Conservation (phyloP, 2,797 vertebrate species). For the Darevskia nairensis region DNA sequence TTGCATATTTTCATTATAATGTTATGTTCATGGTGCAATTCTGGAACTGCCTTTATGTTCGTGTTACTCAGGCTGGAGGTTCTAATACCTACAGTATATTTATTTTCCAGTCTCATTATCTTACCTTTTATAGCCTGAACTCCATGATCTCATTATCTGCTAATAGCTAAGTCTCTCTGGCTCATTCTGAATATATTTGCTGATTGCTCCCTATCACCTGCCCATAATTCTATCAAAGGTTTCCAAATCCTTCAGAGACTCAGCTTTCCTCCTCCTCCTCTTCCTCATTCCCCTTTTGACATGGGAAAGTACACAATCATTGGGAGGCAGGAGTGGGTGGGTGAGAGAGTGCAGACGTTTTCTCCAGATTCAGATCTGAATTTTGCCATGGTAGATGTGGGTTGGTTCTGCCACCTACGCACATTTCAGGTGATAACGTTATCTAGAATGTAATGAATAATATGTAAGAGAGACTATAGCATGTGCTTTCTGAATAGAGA, state of each 20-base stretch:
- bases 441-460: neutral
- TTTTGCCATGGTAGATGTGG: neutral
- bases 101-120: conserved; percentile 66
- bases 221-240: conserved; percentile 41
- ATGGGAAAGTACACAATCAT: neutral
- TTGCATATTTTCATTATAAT: conserved; percentile 31
- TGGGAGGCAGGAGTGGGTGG: no score
- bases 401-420: neutral
- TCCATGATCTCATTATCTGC: conserved; percentile 65
- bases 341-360: neutral
- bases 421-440: neutral
- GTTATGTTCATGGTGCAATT: neutral
- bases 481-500: neutral
- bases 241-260: conserved; percentile 41
- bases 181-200: conserved; percentile 55
- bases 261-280: neutral
- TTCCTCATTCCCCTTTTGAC: neutral
- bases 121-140: conserved; percentile 56
- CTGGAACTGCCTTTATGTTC: neutral
- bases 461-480: neutral
- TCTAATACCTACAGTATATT: conserved; percentile 50
- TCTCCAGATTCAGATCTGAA: neutral
- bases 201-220: conserved; percentile 28
- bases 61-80: conserved; percentile 44
- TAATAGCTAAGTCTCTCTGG: conserved; percentile 57